Conservation (phyloP, 2,888 invertebrate genomes). For the Phengaris arion region DNA sequence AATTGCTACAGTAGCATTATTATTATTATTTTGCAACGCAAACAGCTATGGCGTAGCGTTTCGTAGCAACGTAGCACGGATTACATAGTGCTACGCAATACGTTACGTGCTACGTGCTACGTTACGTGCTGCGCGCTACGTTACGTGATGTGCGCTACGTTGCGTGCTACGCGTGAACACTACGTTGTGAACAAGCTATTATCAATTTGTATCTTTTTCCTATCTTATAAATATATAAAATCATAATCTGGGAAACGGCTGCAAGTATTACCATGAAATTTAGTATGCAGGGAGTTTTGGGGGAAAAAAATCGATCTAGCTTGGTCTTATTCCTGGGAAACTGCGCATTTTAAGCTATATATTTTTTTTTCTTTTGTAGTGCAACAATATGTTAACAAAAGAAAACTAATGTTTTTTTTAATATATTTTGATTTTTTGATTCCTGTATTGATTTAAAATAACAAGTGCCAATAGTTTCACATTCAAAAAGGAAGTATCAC, state of each 20-base stretch:
- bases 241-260: too few relatives aligned
- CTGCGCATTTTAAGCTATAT: too few relatives aligned
- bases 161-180: not conserved
- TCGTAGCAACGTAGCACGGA: not conserved
- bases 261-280: too few relatives aligned
- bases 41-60: not conserved
- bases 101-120: not conserved
- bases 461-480: conserved; percentile 2
- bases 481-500: conserved; percentile 9
- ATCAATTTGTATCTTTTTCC: too few relatives aligned
- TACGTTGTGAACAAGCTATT: not conserved
- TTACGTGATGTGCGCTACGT: not conserved
- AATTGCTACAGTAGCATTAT: not conserved
- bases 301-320: too few relatives aligned
- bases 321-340: too few relatives aligned
- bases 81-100: not conserved
- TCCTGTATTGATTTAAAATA: not conserved
- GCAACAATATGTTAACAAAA: too few relatives aligned
- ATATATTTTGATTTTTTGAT: not conserved
- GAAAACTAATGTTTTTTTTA: too few relatives aligned
- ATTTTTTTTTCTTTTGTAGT: too few relatives aligned
- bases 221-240: too few relatives aligned
- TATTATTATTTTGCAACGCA: not conserved
- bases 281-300: too few relatives aligned
- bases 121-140: not conserved